Percentiles rank a stretch among this genome's conserved stretches.
These are phyloP conservation scores for Trachemys scripta DNA, from an alignment of 2,113 vertebrate species.

Conservation along the genomic window DNA sequence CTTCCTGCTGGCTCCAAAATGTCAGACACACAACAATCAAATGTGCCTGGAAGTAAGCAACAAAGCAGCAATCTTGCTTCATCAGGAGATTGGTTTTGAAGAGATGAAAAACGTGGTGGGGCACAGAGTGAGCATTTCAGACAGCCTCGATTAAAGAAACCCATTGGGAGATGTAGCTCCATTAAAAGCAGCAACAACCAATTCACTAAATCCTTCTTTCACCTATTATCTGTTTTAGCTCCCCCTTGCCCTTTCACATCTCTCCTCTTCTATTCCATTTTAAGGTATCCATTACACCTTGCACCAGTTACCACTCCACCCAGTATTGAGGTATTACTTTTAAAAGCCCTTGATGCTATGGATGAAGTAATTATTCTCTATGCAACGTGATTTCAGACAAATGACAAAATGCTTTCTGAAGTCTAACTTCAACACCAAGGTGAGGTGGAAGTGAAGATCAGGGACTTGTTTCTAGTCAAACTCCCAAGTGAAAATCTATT, in stretches of 20 bases:
- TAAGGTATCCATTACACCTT: neutral
- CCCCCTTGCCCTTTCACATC: neutral
- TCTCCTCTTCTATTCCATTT: rapidly evolving
- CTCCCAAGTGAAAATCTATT: neutral
- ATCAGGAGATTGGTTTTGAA: rapidly evolving
- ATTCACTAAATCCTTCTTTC: neutral
- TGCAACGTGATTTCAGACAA: slow-evolving; percentile 29
- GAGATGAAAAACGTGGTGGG: neutral
- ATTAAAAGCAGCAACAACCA: neutral
- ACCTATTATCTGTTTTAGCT: neutral
- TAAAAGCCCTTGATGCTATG: slow-evolving; percentile 10
- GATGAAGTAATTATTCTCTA: neutral
- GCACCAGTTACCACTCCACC: neutral
- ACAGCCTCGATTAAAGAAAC: neutral
- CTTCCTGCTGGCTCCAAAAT: neutral
- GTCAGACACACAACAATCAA: rapidly evolving
- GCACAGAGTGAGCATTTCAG: neutral
- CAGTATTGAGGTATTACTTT: neutral
- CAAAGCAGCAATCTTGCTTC: neutral
- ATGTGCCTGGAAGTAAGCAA: neutral
- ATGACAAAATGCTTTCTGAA: slow-evolving; percentile 2
- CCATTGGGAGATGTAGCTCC: neutral
- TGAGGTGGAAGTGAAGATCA: neutral
- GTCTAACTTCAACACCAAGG: slow-evolving; percentile 20
- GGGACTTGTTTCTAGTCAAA: slow-evolving; percentile 5